These are phyloP conservation scores for Beroe ovata DNA, from an alignment of 37 sponge, comb jelly and placozoan genomes.

Conservation along the genomic window DNA sequence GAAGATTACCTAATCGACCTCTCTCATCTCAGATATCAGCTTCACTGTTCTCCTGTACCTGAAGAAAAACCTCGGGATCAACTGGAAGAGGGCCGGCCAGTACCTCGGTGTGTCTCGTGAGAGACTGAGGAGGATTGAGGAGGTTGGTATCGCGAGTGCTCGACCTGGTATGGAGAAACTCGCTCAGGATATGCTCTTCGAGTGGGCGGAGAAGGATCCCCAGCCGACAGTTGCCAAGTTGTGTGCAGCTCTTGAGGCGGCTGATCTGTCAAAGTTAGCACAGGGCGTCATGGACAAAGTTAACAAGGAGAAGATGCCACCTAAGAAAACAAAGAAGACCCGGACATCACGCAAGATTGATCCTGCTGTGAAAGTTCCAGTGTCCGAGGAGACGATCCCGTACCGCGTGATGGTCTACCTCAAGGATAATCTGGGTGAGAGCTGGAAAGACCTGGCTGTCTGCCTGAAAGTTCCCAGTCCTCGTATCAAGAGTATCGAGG, in stretches of 20 bases:
- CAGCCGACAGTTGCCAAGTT: conserved; percentile 60
- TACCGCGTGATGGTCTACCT: conserved; percentile 65
- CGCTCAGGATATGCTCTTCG: conserved; percentile 61
- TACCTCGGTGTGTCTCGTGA: conserved; percentile 58
- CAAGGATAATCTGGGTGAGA: conserved; percentile 54
- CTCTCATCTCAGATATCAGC: conserved; percentile 20
- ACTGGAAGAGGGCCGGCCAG: conserved; percentile 67
- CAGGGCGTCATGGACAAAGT: conserved; percentile 52
- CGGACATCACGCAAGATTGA: background rate
- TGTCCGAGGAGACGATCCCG: conserved; percentile 60
- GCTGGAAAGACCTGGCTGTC: conserved; percentile 64
- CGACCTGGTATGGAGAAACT: conserved; percentile 57
- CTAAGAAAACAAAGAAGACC: background rate
- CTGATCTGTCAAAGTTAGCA: conserved; percentile 36
- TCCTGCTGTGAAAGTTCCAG: conserved; percentile 35
- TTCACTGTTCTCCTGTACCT: conserved; percentile 63
- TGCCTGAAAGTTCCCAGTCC: conserved; percentile 55
- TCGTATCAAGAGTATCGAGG: conserved; percentile 32
- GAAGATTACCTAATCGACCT: no score
- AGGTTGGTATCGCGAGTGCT: conserved; percentile 35
- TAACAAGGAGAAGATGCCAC: conserved; percentile 47
- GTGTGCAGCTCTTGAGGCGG: conserved; percentile 48
- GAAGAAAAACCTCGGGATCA: conserved; percentile 63
- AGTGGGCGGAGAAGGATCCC: conserved; percentile 67
- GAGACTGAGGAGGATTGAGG: conserved; percentile 54